A percentile compares a stretch with the other conserved stretches of the same genome.
Conservation (phyloP, 2,113 vertebrate species). For the Oreochromis spilurus region DNA sequence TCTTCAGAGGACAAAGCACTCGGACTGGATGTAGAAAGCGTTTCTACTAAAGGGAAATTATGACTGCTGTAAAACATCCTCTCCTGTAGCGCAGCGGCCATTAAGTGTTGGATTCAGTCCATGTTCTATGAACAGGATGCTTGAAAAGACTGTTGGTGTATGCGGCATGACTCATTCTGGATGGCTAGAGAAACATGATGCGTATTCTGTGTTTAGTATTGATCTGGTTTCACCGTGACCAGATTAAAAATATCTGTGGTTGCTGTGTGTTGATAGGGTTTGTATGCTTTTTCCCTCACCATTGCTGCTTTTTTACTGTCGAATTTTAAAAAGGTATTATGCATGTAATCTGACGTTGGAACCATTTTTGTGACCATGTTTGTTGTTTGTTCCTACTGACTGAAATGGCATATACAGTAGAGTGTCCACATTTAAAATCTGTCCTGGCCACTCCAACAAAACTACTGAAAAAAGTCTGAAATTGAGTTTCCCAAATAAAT, state of each 20-base stretch:
- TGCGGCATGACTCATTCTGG: conserved; percentile 5
- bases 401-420: neutral
- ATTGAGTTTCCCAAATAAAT: neutral
- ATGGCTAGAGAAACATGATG: neutral
- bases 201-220: neutral
- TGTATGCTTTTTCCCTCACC: neutral
- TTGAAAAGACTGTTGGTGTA: neutral
- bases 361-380: neutral
- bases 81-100: neutral
- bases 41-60: conserved; percentile 8
- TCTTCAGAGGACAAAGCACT: neutral
- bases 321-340: neutral
- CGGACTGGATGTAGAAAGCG: neutral
- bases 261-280: neutral
- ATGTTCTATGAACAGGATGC: conserved; percentile 4
- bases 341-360: neutral
- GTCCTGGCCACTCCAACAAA: neutral
- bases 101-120: conserved; percentile 24
- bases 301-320: neutral
- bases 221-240: conserved; percentile 1
- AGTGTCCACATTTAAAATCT: neutral
- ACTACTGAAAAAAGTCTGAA: neutral
- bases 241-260: conserved; percentile 8
- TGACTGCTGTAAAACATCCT: conserved; percentile 15
- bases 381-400: neutral